phyloP scores from a whole-genome alignment of 2,113 vertebrate species.

The Corythornis cristatus region DNA sequence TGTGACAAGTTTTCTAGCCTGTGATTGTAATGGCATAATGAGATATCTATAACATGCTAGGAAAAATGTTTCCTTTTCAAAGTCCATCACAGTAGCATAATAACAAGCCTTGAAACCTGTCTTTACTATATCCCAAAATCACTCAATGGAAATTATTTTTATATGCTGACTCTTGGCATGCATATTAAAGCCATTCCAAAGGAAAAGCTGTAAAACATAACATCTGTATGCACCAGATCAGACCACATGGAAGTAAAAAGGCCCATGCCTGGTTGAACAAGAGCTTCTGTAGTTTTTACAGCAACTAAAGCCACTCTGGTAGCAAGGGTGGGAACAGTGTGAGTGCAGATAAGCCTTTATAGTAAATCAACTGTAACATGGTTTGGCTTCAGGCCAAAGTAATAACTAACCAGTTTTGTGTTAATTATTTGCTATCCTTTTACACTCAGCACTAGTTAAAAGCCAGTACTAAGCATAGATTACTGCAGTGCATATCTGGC shows the following conservation, averaged over 20 bases:
- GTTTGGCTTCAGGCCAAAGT: constrained; percentile 18
- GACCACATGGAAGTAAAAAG: constrained; percentile 36
- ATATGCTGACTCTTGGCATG: constrained; percentile 10
- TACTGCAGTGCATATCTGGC: neutral
- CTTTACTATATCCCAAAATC: neutral
- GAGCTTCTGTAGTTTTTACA: neutral
- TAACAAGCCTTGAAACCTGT: constrained; percentile 42
- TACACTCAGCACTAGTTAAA: neutral
- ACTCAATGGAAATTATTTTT: constrained; percentile 14
- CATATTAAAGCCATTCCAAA: constrained; percentile 22
- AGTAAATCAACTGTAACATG: constrained; percentile 14
- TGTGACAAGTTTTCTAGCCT: neutral
- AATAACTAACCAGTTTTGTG: constrained; percentile 53
- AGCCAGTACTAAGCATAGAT: neutral
- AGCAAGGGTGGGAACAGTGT: neutral
- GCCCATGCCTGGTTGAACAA: neutral
- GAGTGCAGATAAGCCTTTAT: constrained; percentile 8
- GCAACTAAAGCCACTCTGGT: neutral
- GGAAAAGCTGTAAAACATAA: constrained; percentile 27
- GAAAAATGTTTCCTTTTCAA: constrained; percentile 54
- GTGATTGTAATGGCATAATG: neutral
- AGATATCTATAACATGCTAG: constrained; percentile 47
- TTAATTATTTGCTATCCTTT: constrained; percentile 62
- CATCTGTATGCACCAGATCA: neutral
- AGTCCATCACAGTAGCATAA: constrained; percentile 30